Base-by-base conservation (phyloP, 2,797 vertebrate species). In the Rhabdomys pumilio region DNA sequence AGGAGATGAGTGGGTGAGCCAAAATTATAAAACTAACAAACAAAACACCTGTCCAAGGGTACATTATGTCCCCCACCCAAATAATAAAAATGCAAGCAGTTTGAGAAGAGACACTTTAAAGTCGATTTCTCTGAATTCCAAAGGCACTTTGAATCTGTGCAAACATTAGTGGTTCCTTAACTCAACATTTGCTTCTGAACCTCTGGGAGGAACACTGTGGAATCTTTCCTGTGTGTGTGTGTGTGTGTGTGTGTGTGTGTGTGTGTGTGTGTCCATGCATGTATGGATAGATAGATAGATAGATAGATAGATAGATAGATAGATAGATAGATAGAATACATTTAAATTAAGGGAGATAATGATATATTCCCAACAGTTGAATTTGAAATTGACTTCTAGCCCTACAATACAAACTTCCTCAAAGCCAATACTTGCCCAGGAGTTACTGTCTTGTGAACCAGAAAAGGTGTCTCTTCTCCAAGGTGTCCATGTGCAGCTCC, bases 391-490 rank as follows among this genome's bases (percentile, higher is more conserved):
- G 59, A 73, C 76, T 88, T 91, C 84, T 82, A 92, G 50, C 63
- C 53, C 84, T 59, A 79, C 59, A 90, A 65, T 81, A 79, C 38
- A 41, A 53, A 73, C 24, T 41, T 85, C 84, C 86, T 61, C 55
- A 94, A 96, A 92, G 63, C n/a, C 53, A 93, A 1, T 79, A 14
- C 20, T 94, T 75, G 61, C 38, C 41, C 47, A 65, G 6, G 22
- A 61, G 80, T 63, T 75, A 34, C 13, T 22, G 63, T 59, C 22
- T 34, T 67, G 38, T 75, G 83, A 73, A 22, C 22, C 12, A 73
- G 93, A 59, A 55, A 75, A 82, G 7, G 44, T 6, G 12, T 19
- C 55, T 55, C 14, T 85, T 77, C 50, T 20, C 12, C 50, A 50
- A 50, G 50, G 50, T 50, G 50, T 50, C 50, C 0, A 20, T 19